Base-by-base conservation (phyloP, 2,888 invertebrate species). In the Tineola bisselliella region DNA sequence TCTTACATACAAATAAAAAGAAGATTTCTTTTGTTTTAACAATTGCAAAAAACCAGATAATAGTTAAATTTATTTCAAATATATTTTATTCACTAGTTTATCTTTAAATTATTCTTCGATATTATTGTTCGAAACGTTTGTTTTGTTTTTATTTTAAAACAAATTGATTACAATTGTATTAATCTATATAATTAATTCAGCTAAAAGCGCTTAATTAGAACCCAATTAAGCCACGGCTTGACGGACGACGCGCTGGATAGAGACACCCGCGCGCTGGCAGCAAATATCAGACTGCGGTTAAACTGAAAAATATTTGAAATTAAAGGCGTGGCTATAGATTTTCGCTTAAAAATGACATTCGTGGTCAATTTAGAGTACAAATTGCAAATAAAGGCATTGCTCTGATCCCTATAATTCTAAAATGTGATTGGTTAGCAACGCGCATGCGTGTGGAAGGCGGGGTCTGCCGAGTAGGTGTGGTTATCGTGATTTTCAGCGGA, bases 261-360 rank as follows among this genome's bases (percentile, higher is more conserved):
- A 13, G 43, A 5, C 8, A 43, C 43, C 43, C 43, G 3, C 13
- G 3, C 43, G 43, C 8, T 6, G 5, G 4, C 3, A 43, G 43
- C 12, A 8, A 17, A 13, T 13, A n/a, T 13, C 4, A 10, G 8
- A 12, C 54, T 54, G 54, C 25, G 54, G 54, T 54, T 25, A n/a
- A 81, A 75, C 77, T 70, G 69, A 70, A 67, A 66, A 64, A 65
- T 64, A 17, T 54, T 5, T 18, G 25, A 54, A 54, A 25, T 1
- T 10, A 4, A 25, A 77, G 84, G 83, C 80, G 82, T 76, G 77
- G 83, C 75, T 75, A 81, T 84, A 77, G 83, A 79, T 80, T 79
- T 63, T 75, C 71, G 74, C 72, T 76, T 78, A 81, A 72, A 84
- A 84, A 84, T 84, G 83, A 84, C 81, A 84, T 78, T 71, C 75